Evolutionary conservation across 2,797 vertebrate species (phyloP).

Genomic region (Coendou prehensilis): DNA sequence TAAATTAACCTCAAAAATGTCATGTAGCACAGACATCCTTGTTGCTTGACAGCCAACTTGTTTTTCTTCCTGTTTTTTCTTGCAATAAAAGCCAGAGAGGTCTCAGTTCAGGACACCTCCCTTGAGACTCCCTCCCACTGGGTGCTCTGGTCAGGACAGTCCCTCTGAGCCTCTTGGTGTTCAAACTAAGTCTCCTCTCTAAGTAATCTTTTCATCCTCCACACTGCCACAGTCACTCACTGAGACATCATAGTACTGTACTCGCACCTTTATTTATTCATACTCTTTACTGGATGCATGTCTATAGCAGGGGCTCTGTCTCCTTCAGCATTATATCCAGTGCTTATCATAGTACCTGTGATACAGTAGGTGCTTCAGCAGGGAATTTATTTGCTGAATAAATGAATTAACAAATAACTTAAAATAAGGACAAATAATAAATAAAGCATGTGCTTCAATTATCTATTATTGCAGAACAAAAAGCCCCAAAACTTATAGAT

Average conservation of each 20-base stretch:
- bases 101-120: not conserved
- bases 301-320: not conserved
- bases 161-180: not conserved
- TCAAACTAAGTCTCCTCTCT: not conserved
- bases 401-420: not conserved
- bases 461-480: not conserved
- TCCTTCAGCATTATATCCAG: not conserved
- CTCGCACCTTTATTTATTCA: not conserved
- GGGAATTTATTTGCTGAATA: not conserved
- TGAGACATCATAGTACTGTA: not conserved
- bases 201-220: not conserved
- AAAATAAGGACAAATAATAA: not conserved
- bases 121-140: not conserved
- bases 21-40: not conserved
- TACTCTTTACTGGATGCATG: not conserved
- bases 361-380: not conserved
- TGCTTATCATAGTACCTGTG: not conserved
- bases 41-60: not conserved
- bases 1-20: not conserved
- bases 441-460: not conserved
- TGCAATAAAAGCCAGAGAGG: not conserved
- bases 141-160: not conserved
- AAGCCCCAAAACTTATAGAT: not conserved
- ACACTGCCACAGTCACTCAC: not conserved
- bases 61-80: not conserved